phyloP scores from a whole-genome alignment of 2,113 vertebrate genomes.

The Amazona vittata region DNA sequence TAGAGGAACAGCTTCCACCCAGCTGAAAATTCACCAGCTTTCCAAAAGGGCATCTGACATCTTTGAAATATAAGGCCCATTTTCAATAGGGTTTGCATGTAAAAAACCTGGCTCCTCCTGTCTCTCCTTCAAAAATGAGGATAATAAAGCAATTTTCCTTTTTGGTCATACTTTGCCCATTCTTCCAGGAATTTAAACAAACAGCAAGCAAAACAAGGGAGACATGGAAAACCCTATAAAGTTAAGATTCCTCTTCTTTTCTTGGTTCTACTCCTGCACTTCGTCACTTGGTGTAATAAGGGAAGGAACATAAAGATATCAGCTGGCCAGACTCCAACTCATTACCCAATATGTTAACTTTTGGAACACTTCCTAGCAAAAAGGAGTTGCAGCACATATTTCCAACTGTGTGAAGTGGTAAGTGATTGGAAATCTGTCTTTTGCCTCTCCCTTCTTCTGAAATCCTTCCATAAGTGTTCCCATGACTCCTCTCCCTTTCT shows the following conservation, averaged over 20 bases:
- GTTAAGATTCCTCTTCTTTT: neutral
- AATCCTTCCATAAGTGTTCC: neutral
- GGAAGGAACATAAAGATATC: neutral
- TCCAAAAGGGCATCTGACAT: neutral
- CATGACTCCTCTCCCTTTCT: neutral
- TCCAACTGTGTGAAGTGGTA: neutral
- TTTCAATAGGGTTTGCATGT: neutral
- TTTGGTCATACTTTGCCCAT: neutral
- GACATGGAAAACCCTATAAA: rapidly evolving
- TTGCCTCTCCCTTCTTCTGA: neutral
- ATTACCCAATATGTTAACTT: neutral
- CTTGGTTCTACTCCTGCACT: neutral
- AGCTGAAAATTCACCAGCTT: neutral
- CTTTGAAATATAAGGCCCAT: neutral
- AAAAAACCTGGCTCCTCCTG: neutral
- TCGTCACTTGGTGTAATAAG: neutral
- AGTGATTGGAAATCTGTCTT: neutral
- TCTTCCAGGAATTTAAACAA: neutral
- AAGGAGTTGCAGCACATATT: neutral
- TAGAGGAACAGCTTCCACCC: neutral
- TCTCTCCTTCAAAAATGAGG: neutral
- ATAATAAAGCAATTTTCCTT: neutral
- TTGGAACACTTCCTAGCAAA: neutral
- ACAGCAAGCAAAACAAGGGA: neutral
- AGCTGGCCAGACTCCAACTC: neutral